Conservation (phyloP, 2,113 vertebrate species). For the Leiothrix lutea region DNA sequence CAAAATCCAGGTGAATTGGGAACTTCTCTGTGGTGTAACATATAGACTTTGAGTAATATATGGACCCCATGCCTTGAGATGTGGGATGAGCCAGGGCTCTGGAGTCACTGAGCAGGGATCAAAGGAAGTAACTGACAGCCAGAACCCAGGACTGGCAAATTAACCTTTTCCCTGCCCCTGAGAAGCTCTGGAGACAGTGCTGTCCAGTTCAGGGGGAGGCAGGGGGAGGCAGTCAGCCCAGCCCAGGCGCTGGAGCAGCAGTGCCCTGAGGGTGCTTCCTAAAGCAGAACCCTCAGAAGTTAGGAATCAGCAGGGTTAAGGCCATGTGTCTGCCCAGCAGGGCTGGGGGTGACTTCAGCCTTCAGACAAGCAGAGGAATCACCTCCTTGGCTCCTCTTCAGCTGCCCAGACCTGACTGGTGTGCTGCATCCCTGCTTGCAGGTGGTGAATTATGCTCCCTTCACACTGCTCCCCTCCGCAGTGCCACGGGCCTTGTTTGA, state of each 20-base stretch:
- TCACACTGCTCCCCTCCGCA: constrained; percentile 86
- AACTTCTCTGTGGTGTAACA: not conserved
- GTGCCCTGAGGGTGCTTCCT: accelerated
- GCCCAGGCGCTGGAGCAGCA: not conserved
- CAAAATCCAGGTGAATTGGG: not conserved
- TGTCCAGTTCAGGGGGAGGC: not conserved
- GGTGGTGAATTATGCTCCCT: constrained; percentile 88
- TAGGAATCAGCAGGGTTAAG: not conserved
- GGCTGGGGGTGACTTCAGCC: not conserved
- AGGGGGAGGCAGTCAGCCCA: not conserved
- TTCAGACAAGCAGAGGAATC: not conserved
- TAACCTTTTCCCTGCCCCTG: not conserved
- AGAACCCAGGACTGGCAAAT: not conserved
- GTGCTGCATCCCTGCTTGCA: constrained; percentile 33
- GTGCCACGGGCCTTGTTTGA: constrained; percentile 81
- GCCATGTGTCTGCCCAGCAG: accelerated
- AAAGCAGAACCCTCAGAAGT: not conserved
- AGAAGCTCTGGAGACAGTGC: not conserved
- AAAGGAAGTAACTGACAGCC: not conserved
- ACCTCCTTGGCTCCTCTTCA: not conserved
- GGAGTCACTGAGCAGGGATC: not conserved
- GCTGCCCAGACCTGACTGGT: not conserved
- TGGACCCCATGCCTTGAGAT: not conserved
- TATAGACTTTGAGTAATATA: not conserved
- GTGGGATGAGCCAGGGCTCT: not conserved